Base-by-base conservation (phyloP, 2,113 vertebrate genomes). In the Otus sunia region DNA sequence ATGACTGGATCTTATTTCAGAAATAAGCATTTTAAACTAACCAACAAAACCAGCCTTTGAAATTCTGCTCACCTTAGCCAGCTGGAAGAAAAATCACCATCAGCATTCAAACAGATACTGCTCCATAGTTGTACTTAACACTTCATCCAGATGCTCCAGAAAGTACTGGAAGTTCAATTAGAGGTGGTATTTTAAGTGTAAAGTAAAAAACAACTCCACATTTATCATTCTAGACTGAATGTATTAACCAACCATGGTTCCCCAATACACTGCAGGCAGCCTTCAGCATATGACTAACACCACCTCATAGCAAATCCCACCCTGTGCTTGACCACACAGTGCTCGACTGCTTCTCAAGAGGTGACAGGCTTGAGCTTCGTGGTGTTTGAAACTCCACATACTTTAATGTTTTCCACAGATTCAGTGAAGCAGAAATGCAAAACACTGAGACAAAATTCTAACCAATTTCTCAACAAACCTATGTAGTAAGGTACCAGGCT, bases 21-120 rank as follows among this genome's bases (percentile, higher is more conserved):
- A 94, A 88, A 94, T 39, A 15, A 30, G 47, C 77, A 87, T 86
- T 92, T 91, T 72, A 53, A 71, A 92, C 52, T 21, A 63, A 88
- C 41, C 53, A 92, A 86, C 62, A 87, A 43, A 87, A 92, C 2
- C 77, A 84, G 73, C 23, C 13, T 4, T 25, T 83, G 58, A 67
- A 86, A 53, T 76, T 91, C 62, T 68, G 55, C 59, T 53, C 21
- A 34, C 64, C 59, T 50, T 15, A 41, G 47, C 73, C 68, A 43
- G 58, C 53, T 84, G 90, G 39, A 68, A 22, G n/a, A 21, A 81
- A 52, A 91, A 37, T 12, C 39, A 37, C 20, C 49, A 30, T 27
- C 77, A 90, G 43, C 36, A 19, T 55, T 84, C 67, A 37, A 56
- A 94, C 32, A 86, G 80, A 72, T 89, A 39, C 34, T 52, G 55